phyloP scores from a whole-genome alignment of 1,140 invertebrate genomes.

The Sitobion miscanthi region DNA sequence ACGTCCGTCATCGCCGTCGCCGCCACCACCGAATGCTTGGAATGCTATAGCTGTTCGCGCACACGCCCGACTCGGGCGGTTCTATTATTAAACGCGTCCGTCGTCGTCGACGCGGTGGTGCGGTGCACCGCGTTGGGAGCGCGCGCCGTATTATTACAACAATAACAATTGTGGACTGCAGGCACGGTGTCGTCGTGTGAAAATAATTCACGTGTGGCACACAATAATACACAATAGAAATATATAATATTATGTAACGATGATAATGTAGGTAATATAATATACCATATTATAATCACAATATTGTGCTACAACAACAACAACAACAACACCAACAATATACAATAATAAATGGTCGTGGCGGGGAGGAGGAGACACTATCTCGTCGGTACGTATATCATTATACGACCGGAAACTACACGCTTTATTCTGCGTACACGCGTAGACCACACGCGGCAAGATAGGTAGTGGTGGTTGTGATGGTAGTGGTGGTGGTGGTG shows the following conservation, averaged over 20 bases:
- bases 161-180: not conserved
- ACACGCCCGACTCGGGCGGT: not conserved
- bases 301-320: not conserved
- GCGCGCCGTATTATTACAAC: not conserved
- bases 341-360: conserved; percentile 1
- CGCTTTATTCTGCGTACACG: not conserved
- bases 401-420: not conserved
- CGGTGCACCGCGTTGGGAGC: not conserved
- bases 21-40: not conserved
- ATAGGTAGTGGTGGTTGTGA: not conserved
- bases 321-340: not conserved
- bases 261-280: not conserved
- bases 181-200: not conserved
- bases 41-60: not conserved
- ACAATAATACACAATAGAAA: not conserved
- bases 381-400: conserved; percentile 1
- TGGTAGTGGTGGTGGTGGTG: not conserved
- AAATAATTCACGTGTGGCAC: not conserved
- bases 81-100: conserved; percentile 37
- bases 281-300: not conserved
- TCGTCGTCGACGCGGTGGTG: not conserved
- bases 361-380: not conserved
- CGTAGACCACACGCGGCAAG: not conserved
- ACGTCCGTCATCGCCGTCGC: not conserved
- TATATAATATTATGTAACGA: not conserved